These are phyloP conservation scores for Sorex fumeus DNA, from an alignment of 2,113 vertebrate species.

Conservation along the genomic window DNA sequence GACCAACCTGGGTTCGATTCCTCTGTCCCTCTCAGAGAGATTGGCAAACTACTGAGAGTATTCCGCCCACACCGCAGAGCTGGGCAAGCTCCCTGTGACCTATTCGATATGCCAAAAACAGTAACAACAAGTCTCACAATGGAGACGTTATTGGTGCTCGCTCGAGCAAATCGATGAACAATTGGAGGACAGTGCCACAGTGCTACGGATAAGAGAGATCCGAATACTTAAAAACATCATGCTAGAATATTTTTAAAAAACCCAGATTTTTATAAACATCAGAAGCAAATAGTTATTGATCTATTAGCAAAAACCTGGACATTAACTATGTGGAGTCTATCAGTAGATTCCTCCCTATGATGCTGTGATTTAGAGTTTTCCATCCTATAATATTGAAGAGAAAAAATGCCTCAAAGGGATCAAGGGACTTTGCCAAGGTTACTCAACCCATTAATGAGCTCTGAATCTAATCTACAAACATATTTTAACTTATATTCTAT, in stretches of 20 bases:
- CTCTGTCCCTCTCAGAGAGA: no score
- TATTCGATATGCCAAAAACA: no score
- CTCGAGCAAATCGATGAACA: no score
- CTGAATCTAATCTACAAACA: constrained; percentile 36
- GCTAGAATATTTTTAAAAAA: background rate
- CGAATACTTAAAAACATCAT: background rate
- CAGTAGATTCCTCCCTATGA: background rate
- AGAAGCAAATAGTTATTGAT: constrained; percentile 57
- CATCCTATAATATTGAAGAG: background rate
- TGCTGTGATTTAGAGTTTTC: constrained; percentile 31
- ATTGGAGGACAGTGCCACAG: no score
- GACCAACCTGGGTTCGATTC: no score
- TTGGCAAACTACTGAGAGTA: no score
- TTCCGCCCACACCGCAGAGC: no score
- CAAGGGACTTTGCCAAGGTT: constrained; percentile 38
- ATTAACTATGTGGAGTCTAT: background rate
- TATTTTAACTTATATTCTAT: constrained; percentile 64
- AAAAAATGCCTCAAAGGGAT: constrained; percentile 2
- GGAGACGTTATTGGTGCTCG: no score
- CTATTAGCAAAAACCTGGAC: background rate
- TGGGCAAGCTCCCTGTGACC: no score
- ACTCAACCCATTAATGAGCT: constrained; percentile 30
- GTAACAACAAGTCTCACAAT: no score
- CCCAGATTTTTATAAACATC: constrained; percentile 34
- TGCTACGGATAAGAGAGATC: background rate